Evolutionary conservation across 2,888 invertebrate species (phyloP).

Genomic region (Synanthedon myopaeformis): DNA sequence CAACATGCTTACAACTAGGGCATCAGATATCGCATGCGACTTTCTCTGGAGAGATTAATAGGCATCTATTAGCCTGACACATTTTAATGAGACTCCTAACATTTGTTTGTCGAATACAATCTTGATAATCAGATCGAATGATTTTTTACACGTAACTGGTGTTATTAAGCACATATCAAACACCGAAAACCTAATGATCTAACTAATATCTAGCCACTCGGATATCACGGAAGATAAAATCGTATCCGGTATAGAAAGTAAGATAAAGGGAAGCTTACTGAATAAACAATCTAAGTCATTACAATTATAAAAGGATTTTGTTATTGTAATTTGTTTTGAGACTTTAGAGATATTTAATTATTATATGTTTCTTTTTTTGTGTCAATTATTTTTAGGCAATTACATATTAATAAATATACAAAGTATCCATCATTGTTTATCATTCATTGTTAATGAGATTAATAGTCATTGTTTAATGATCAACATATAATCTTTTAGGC

Average conservation of each 20-base stretch:
- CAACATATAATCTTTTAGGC: no score
- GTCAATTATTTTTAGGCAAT: no score
- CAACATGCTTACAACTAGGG: slow-evolving; percentile 3
- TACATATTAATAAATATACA: no score
- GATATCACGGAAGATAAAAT: slow-evolving; percentile 21
- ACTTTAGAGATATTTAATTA: no score
- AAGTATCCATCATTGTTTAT: no score
- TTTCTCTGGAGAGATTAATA: slow-evolving; percentile 5
- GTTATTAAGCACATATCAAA: slow-evolving; percentile 1
- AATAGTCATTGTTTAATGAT: no score
- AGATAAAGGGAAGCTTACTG: slow-evolving; percentile 5
- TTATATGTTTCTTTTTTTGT: no score
- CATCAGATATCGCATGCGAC: slow-evolving; percentile 6
- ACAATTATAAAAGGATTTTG: not conserved
- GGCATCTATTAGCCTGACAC: not conserved
- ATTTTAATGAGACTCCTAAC: not conserved
- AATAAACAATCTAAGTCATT: not conserved
- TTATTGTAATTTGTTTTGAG: not conserved
- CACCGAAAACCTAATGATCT: slow-evolving; percentile 17
- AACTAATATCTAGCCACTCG: slow-evolving; percentile 15
- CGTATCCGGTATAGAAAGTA: slow-evolving; percentile 13
- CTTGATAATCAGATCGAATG: not conserved
- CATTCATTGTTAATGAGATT: no score
- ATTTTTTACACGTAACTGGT: not conserved
- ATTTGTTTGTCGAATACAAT: not conserved